A percentile compares a stretch with the other conserved stretches of the same genome.
These are phyloP conservation scores for Papilio protenor DNA, from an alignment of 2,888 invertebrate species.

Conservation along the genomic window DNA sequence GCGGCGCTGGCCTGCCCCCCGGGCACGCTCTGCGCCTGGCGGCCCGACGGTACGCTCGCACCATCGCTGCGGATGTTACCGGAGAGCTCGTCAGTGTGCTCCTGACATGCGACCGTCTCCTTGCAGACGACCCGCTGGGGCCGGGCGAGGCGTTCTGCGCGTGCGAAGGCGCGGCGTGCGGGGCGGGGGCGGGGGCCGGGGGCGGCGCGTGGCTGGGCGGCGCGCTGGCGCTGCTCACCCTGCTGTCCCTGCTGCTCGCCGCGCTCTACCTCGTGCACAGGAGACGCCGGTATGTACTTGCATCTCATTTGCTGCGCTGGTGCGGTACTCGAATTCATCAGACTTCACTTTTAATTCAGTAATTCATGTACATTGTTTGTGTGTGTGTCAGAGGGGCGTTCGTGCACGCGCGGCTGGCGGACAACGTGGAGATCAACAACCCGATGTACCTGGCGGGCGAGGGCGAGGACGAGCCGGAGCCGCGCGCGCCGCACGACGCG, in stretches of 20 bases:
- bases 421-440: constrained; percentile 94
- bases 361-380: background rate
- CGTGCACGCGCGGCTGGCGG: constrained; percentile 91
- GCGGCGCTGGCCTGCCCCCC: constrained; percentile 78
- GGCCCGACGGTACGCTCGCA: constrained; percentile 56
- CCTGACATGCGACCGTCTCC: background rate
- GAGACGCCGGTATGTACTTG: constrained; percentile 69
- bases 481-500: constrained; percentile 48
- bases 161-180: constrained; percentile 67
- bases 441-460: constrained; percentile 92
- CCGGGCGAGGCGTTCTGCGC: constrained; percentile 67
- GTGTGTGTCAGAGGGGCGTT: constrained; percentile 84
- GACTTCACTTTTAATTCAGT: background rate
- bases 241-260: constrained; percentile 61
- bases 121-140: constrained; percentile 64
- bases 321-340: background rate
- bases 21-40: constrained; percentile 72
- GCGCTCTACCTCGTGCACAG: constrained; percentile 63
- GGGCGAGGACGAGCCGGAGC: constrained; percentile 80
- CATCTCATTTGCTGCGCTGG: background rate
- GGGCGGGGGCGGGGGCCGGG: constrained; percentile 47
- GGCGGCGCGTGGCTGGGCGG: constrained; percentile 45
- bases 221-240: constrained; percentile 59
- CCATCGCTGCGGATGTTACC: background rate
- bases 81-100: background rate